Percentiles rank a stretch among this genome's conserved stretches.
phyloP scores from a whole-genome alignment of 2,113 vertebrate genomes.

The Syrrhaptes paradoxus region DNA sequence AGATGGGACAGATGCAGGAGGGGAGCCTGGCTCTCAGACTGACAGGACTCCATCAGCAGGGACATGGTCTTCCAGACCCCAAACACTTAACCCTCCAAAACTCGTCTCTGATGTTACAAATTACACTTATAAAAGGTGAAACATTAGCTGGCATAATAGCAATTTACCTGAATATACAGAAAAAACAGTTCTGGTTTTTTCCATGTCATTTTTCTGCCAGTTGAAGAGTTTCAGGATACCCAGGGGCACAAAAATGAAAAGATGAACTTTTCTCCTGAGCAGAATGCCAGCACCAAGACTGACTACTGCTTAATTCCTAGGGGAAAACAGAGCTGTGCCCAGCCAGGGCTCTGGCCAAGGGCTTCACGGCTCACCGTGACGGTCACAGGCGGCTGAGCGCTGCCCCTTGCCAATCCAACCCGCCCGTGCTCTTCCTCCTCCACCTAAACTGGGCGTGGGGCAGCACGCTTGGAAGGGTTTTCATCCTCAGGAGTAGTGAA shows the following conservation, averaged over 20 bases:
- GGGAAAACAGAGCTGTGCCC: neutral
- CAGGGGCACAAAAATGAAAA: neutral
- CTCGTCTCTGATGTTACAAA: neutral
- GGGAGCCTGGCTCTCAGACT: neutral
- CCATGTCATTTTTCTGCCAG: neutral
- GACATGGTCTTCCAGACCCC: neutral
- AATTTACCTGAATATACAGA: neutral
- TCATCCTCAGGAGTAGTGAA: neutral
- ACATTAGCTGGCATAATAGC: neutral
- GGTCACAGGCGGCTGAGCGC: too few species aligned
- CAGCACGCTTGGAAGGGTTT: neutral
- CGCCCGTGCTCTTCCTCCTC: neutral
- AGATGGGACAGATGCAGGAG: neutral
- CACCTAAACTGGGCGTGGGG: rapidly evolving
- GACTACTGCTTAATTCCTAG: neutral
- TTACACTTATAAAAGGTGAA: neutral
- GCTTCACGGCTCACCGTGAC: neutral
- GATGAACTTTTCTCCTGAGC: neutral
- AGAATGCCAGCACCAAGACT: neutral
- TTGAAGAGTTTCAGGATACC: neutral
- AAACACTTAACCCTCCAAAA: neutral
- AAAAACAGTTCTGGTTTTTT: neutral
- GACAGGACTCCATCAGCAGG: neutral
- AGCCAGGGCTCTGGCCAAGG: neutral
- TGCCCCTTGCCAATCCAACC: neutral